A percentile compares a stretch with the other conserved stretches of the same genome.
phyloP scores from a whole-genome alignment of 2,888 invertebrate genomes.

The Nephrocerus scutellatus region DNA sequence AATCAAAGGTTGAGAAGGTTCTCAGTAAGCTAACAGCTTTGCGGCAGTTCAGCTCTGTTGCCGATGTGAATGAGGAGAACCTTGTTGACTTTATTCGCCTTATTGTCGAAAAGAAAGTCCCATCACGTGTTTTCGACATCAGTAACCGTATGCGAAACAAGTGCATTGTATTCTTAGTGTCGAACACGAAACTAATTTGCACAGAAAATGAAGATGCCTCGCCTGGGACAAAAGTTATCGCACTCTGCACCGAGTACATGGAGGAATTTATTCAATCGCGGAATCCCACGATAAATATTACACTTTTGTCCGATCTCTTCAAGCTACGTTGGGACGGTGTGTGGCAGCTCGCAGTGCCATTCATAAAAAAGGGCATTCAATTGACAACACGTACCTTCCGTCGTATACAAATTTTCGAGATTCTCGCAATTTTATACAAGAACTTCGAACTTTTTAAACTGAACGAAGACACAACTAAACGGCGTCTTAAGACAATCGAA shows the following conservation, averaged over 20 bases:
- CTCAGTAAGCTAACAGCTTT: constrained; percentile 30
- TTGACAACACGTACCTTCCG: constrained; percentile 57
- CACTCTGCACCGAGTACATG: constrained; percentile 28
- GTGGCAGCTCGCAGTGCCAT: constrained; percentile 53
- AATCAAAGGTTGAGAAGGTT: constrained; percentile 53
- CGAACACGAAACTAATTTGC: constrained; percentile 23
- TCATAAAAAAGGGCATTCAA: constrained; percentile 57
- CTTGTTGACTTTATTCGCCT: constrained; percentile 31
- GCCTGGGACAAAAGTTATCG: constrained; percentile 20
- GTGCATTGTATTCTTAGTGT: constrained; percentile 33
- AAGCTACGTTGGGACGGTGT: constrained; percentile 61
- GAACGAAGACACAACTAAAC: constrained; percentile 22
- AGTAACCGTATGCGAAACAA: constrained; percentile 33
- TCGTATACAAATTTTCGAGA: constrained; percentile 60
- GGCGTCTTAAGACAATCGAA: constrained; percentile 28
- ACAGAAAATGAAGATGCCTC: constrained; percentile 6
- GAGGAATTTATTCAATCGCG: constrained; percentile 35
- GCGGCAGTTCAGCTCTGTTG: constrained; percentile 23
- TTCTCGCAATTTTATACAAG: constrained; percentile 59
- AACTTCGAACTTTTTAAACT: constrained; percentile 43
- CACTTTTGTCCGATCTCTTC: constrained; percentile 59
- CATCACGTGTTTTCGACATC: constrained; percentile 25
- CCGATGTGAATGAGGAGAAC: constrained; percentile 29
- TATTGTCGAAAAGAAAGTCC: constrained; percentile 33
- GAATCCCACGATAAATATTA: constrained; percentile 52